Conservation (phyloP, 2,888 invertebrate genomes). For the Timema podura region DNA sequence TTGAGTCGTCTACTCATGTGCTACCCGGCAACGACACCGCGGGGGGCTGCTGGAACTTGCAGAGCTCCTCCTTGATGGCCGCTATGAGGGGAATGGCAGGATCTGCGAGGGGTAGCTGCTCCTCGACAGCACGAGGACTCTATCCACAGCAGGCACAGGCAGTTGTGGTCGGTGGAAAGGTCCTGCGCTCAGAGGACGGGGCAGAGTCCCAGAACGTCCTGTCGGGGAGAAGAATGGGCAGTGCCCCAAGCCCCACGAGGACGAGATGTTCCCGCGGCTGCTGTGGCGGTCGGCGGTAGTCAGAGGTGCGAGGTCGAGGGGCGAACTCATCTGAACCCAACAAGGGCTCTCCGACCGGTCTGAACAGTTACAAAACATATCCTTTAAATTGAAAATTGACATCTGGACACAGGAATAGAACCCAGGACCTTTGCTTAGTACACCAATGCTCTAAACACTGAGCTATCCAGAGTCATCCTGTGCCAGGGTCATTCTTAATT, state of each 20-base stretch:
- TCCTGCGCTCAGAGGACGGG: constrained; percentile 62
- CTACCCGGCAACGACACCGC: constrained; percentile 18
- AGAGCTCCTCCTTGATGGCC: constrained; percentile 72
- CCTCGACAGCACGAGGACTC: constrained; percentile 54
- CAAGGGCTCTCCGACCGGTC: constrained; percentile 27
- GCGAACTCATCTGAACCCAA: constrained; percentile 17
- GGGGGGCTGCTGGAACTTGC: constrained; percentile 24
- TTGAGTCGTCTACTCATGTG: too few species aligned
- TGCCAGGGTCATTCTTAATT: too few species aligned
- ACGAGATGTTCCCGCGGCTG: constrained; percentile 15
- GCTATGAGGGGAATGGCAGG: constrained; percentile 79
- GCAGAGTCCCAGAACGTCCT: constrained; percentile 25
- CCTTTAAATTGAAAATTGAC: too few species aligned
- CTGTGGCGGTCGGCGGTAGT: constrained; percentile 26
- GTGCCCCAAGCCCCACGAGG: constrained; percentile 29
- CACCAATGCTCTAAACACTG: too few species aligned
- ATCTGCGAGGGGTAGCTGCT: constrained; percentile 57
- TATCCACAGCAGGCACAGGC: constrained; percentile 43
- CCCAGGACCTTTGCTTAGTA: too few species aligned
- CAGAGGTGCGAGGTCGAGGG: constrained; percentile 29
- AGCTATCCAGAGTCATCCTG: too few species aligned
- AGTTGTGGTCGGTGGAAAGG: constrained; percentile 55
- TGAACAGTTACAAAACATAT: constrained; percentile 8
- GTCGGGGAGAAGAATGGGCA: constrained; percentile 24
- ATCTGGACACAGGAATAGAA: too few species aligned